Conservation (phyloP, 1,140 invertebrate species). For the Eciton burchellii region DNA sequence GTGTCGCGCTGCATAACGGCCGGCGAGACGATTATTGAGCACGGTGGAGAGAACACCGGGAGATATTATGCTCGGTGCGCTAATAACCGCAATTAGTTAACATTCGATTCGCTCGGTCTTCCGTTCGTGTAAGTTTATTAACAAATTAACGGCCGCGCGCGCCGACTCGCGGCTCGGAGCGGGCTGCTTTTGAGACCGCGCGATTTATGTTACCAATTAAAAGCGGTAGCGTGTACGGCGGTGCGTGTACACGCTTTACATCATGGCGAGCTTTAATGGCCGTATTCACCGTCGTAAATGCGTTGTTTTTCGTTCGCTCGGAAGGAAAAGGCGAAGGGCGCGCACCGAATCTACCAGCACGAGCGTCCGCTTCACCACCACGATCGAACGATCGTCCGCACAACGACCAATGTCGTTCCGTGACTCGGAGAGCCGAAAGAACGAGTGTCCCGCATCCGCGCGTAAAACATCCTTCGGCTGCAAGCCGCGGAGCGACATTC, state of each 20-base stretch:
- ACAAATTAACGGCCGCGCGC: slow-evolving; percentile 54
- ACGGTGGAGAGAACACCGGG: slow-evolving; percentile 15
- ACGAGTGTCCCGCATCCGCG: slow-evolving; percentile 33
- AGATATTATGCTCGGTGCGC: slow-evolving; percentile 53
- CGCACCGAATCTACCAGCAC: background rate
- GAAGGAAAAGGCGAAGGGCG: background rate
- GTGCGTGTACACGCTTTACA: slow-evolving; percentile 48
- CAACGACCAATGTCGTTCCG: background rate
- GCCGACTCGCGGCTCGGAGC: slow-evolving; percentile 27
- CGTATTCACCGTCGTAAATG: slow-evolving; percentile 22
- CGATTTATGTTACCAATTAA: slow-evolving; percentile 62
- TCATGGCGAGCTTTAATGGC: slow-evolving; percentile 43
- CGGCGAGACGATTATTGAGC: slow-evolving; percentile 48
- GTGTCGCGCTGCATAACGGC: background rate
- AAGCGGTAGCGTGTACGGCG: slow-evolving; percentile 47
- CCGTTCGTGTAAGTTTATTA: slow-evolving; percentile 51
- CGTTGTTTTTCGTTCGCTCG: slow-evolving; percentile 29
- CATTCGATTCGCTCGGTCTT: slow-evolving; percentile 56
- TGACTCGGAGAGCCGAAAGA: slow-evolving; percentile 25
- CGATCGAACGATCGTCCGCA: background rate
- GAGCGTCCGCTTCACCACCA: background rate
- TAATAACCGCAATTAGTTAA: slow-evolving; percentile 63
- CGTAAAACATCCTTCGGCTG: slow-evolving; percentile 30
- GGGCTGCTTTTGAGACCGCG: slow-evolving; percentile 49
- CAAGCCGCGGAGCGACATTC: slow-evolving; percentile 24